phyloP scores from a whole-genome alignment of 2,113 vertebrate species.

The Symphodus melops region DNA sequence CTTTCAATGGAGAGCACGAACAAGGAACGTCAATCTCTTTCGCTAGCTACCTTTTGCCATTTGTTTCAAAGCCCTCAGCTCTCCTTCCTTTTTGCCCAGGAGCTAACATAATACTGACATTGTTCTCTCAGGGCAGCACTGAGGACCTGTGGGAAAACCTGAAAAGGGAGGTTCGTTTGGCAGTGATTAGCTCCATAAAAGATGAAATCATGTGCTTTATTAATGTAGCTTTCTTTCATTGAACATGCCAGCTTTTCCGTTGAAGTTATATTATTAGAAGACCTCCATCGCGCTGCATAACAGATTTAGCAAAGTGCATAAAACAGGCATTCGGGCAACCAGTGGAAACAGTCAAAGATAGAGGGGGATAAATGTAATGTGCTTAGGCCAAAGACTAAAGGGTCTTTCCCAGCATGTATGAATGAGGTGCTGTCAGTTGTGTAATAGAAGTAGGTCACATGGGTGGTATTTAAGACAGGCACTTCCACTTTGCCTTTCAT shows the following conservation, averaged over 20 bases:
- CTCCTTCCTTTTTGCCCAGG: conserved; percentile 63
- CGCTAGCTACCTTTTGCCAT: conserved; percentile 76
- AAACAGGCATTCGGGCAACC: conserved; percentile 58
- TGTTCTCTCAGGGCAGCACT: conserved; percentile 69
- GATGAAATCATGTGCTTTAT: conserved; percentile 67
- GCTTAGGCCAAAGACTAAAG: conserved; percentile 50
- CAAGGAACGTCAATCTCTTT: conserved; percentile 73
- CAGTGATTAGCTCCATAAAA: conserved; percentile 55
- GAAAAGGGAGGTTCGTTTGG: conserved; percentile 66
- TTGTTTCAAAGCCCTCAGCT: conserved; percentile 68
- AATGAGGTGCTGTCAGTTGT: conserved; percentile 66
- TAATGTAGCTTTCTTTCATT: conserved; percentile 58
- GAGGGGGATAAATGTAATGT: conserved; percentile 59
- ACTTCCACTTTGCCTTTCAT: conserved; percentile 50
- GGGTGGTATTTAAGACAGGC: conserved; percentile 60
- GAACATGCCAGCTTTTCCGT: conserved; percentile 66
- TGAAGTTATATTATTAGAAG: conserved; percentile 49
- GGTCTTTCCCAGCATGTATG: conserved; percentile 57
- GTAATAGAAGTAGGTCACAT: conserved; percentile 65
- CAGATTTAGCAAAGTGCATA: conserved; percentile 44
- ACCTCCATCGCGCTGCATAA: conserved; percentile 36
- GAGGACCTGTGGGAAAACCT: conserved; percentile 56
- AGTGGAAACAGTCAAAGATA: conserved; percentile 64
- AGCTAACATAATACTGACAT: conserved; percentile 78
- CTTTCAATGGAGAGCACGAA: conserved; percentile 69